These are phyloP conservation scores for Xiphophorus couchianus DNA, from an alignment of 2,113 vertebrate species.

Conservation along the genomic window DNA sequence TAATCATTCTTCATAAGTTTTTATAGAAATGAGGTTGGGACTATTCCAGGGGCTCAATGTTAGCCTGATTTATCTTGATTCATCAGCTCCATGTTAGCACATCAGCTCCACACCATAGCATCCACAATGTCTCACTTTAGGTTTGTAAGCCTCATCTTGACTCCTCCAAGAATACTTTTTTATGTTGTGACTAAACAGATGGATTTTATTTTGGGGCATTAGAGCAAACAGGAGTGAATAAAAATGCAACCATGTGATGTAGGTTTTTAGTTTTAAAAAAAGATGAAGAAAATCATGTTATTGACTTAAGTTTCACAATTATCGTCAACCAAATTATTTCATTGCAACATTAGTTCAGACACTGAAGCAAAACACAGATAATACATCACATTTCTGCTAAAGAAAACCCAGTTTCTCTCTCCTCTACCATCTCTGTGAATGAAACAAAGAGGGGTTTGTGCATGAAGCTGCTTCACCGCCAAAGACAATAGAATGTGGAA, in stretches of 20 bases:
- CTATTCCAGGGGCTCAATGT: no score
- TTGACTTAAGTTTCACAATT: not conserved
- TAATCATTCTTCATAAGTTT: no score
- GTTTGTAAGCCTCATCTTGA: not conserved
- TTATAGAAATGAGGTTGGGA: no score
- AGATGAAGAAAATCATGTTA: not conserved
- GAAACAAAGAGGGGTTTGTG: slow-evolving; percentile 74
- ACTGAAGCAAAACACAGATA: slow-evolving; percentile 55
- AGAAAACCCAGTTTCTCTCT: slow-evolving; percentile 47
- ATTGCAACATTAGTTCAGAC: slow-evolving; percentile 23
- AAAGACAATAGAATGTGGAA: slow-evolving; percentile 68
- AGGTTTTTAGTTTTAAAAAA: not conserved
- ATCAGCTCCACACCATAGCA: not conserved
- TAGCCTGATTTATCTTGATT: no score
- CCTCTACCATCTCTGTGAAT: slow-evolving; percentile 41
- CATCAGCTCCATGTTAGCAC: no score
- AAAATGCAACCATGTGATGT: not conserved
- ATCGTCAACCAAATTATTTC: slow-evolving; percentile 24
- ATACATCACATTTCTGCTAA: slow-evolving; percentile 37
- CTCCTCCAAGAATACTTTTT: not conserved
- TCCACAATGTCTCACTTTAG: not conserved
- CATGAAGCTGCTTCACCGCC: slow-evolving; percentile 42
- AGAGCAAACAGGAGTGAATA: not conserved
- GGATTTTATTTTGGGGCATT: not conserved
- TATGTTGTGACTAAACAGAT: not conserved